A percentile compares a stretch with the other conserved stretches of the same genome.
Conservation (phyloP, 2,888 invertebrate species). For the Amphiduros pacificus region DNA sequence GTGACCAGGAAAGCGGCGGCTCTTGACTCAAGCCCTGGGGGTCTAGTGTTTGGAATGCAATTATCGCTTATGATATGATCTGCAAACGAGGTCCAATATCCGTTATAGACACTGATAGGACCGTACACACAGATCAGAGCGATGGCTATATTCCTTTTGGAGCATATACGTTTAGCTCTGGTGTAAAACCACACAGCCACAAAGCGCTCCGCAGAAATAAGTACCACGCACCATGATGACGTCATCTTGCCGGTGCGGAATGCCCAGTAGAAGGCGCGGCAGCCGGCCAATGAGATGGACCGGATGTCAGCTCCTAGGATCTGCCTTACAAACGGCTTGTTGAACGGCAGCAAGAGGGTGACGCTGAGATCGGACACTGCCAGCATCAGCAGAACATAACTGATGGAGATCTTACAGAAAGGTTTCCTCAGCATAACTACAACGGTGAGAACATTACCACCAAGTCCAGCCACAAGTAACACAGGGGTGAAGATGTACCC, state of each 20-base stretch:
- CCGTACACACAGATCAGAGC: constrained; percentile 26
- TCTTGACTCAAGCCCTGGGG: constrained; percentile 31
- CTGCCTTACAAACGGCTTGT: constrained; percentile 32
- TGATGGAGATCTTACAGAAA: constrained; percentile 28
- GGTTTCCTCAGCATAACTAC: constrained; percentile 30
- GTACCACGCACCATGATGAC: constrained; percentile 40
- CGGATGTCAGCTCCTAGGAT: constrained; percentile 33
- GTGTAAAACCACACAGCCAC: constrained; percentile 39
- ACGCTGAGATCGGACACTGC: constrained; percentile 34
- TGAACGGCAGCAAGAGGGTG: constrained; percentile 36
- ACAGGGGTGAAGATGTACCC: constrained; percentile 31
- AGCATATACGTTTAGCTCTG: constrained; percentile 32
- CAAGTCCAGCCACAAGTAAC: constrained; percentile 29
- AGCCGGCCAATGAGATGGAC: constrained; percentile 29
- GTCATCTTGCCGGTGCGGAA: constrained; percentile 36
- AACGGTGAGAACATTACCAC: constrained; percentile 35
- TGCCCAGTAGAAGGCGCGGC: constrained; percentile 36
- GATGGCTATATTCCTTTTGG: constrained; percentile 23
- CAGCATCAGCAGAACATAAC: constrained; percentile 32
- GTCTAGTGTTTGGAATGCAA: constrained; percentile 26
- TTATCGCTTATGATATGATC: constrained; percentile 29
- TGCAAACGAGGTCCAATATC: constrained; percentile 34
- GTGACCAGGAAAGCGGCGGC: neutral
- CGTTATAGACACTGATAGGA: constrained; percentile 28
- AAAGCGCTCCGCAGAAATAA: constrained; percentile 38